Evolutionary conservation across 2,113 vertebrate species (phyloP), one percentile per base, ranked within the genome.

Genomic region (Polypterus bichir): DNA sequence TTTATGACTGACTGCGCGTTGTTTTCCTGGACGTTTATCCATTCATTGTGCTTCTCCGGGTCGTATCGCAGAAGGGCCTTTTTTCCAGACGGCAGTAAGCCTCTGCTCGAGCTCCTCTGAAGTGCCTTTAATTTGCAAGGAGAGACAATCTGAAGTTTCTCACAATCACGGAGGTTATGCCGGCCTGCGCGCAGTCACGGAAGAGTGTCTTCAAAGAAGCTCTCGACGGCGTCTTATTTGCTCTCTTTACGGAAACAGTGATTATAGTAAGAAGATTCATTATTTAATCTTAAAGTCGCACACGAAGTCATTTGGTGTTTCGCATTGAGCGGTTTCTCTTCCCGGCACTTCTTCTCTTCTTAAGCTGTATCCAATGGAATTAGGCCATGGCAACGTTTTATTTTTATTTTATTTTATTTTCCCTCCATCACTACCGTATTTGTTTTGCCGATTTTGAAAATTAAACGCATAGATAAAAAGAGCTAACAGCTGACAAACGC

Each of bases 261-360:
- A 55, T 55, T 55, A 55, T 10, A 55, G 54, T 55, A 55, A 55
- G 54, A 9, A 55, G 9, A 11, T 55, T 6, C 9, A 55, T 55
- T 55, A 10, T 27, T 55, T 55, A 10, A 55, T 9, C 10, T 55
- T 5, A 55, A 55, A 55, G 54, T 27, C 10, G 44, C 10, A 11
- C 5, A 3, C 54, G 5, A 55, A 11, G 54, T 8, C 10, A 8
- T 55, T 55, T 6, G 5, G 54, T 55, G 44, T 55, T 55, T 55
- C 9, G 44, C 54, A 9, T 55, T 6, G 54, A 27, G 27, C 27
- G 27, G 9, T 55, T 55, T 55, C 6, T 8, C 10, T 55, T 55
- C 54, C 27, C 27, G 27, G 27, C 27, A 27, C 27, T 27, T 27
- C 27, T 27, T 27, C 27, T 27, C 27, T 27, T 27, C 27, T 27